Conservation (phyloP, 2,797 vertebrate species). For the Borostomias antarcticus region DNA sequence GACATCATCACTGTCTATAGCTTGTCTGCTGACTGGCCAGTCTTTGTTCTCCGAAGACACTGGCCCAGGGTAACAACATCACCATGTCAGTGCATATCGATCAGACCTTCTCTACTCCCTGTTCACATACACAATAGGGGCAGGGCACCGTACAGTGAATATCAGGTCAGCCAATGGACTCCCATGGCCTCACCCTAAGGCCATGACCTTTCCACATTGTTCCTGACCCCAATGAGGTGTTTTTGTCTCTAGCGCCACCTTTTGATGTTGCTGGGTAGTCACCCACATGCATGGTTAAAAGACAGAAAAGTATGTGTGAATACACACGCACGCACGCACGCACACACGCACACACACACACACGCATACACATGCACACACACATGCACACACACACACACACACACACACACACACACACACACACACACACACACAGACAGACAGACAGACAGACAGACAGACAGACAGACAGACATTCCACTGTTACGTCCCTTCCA, state of each 20-base stretch:
- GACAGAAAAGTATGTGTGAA: slow-evolving; percentile 23
- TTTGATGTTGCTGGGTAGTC: neutral
- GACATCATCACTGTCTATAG: no score
- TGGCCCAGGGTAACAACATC: slow-evolving; percentile 47
- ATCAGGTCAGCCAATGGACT: slow-evolving; percentile 44
- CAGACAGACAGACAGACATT: neutral
- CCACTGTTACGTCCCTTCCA: neutral
- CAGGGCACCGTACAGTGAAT: slow-evolving; percentile 33
- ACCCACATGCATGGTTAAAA: neutral
- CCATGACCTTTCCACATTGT: slow-evolving; percentile 33
- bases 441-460: neutral
- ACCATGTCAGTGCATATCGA: slow-evolving; percentile 52
- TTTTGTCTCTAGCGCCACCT: slow-evolving; percentile 7
- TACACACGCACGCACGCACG: neutral
- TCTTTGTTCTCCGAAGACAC: slow-evolving; percentile 16
- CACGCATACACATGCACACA: neutral
- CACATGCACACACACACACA: neutral
- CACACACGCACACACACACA: neutral
- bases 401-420: neutral
- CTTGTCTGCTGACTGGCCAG: no score
- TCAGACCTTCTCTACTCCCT: slow-evolving; percentile 53
- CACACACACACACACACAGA: neutral
- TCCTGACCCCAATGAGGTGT: slow-evolving; percentile 26
- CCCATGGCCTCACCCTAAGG: slow-evolving; percentile 27
- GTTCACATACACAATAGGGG: slow-evolving; percentile 47